Conservation (phyloP, 2,797 vertebrate species). For the Notamacropus eugenii region DNA sequence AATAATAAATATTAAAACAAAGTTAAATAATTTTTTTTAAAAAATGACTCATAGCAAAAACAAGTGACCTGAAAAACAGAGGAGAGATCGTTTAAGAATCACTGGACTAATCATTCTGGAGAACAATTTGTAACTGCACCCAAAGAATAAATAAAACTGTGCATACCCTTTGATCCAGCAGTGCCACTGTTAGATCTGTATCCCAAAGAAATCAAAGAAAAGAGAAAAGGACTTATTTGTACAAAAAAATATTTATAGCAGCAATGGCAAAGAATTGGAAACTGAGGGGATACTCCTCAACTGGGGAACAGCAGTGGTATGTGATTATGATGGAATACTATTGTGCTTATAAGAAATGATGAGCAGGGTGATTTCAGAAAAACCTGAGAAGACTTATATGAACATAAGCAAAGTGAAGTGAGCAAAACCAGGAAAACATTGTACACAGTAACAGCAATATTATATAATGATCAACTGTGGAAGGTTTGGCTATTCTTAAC, state of each 20-base stretch:
- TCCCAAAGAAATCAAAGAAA: background rate
- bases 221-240: background rate
- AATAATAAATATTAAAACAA: background rate
- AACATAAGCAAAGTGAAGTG: background rate
- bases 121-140: background rate
- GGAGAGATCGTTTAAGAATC: background rate
- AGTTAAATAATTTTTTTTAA: background rate
- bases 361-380: background rate
- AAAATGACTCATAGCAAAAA: background rate
- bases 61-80: background rate
- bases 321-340: background rate
- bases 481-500: background rate
- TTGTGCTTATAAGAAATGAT: background rate
- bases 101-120: background rate
- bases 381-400: background rate
- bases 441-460: background rate
- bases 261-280: background rate
- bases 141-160: background rate
- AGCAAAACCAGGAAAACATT: background rate
- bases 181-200: background rate
- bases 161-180: background rate
- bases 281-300: background rate
- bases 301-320: background rate
- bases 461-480: background rate
- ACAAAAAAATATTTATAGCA: background rate